Evolutionary conservation across 2,888 invertebrate species (phyloP).

Genomic region (Harpalus rufipes): DNA sequence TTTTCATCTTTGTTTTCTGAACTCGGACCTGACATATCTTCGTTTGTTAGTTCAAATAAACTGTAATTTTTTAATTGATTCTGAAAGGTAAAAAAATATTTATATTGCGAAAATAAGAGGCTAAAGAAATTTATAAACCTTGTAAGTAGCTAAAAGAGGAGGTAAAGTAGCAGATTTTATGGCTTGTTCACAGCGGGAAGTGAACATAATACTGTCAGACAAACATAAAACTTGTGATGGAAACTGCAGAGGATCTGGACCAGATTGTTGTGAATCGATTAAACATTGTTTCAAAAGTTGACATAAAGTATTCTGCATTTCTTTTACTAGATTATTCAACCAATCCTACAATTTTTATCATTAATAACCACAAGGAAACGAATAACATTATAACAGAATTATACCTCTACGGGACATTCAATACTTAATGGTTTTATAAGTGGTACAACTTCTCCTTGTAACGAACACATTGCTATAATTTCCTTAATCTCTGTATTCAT

Average conservation of each 20-base stretch:
- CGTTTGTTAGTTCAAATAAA: constrained; percentile 74
- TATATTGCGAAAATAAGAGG: constrained; percentile 12
- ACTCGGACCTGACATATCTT: constrained; percentile 47
- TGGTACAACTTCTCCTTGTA: constrained; percentile 86
- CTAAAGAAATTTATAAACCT: constrained; percentile 71
- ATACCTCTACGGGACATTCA: constrained; percentile 88
- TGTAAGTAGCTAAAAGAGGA: constrained; percentile 78
- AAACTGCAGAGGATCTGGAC: constrained; percentile 82
- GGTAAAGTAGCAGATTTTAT: constrained; percentile 83
- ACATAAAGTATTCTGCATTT: constrained; percentile 89
- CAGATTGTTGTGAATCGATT: constrained; percentile 77
- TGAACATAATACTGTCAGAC: constrained; percentile 91
- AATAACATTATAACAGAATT: constrained; percentile 36
- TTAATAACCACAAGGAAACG: neutral
- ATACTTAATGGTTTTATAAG: constrained; percentile 85
- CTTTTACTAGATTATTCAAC: constrained; percentile 89
- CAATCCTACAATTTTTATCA: constrained; percentile 79
- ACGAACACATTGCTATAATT: constrained; percentile 84
- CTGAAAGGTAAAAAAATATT: constrained; percentile 71
- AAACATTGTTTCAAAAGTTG: constrained; percentile 82
- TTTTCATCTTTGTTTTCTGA: constrained; percentile 71
- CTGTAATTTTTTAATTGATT: constrained; percentile 79
- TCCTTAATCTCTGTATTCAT: constrained; percentile 79
- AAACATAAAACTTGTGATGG: constrained; percentile 92
- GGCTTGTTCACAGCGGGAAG: constrained; percentile 89